Evolutionary conservation across 2,888 invertebrate species (phyloP), one percentile per base, ranked within the genome.

Genomic region (Ryuthela nishihirai): DNA sequence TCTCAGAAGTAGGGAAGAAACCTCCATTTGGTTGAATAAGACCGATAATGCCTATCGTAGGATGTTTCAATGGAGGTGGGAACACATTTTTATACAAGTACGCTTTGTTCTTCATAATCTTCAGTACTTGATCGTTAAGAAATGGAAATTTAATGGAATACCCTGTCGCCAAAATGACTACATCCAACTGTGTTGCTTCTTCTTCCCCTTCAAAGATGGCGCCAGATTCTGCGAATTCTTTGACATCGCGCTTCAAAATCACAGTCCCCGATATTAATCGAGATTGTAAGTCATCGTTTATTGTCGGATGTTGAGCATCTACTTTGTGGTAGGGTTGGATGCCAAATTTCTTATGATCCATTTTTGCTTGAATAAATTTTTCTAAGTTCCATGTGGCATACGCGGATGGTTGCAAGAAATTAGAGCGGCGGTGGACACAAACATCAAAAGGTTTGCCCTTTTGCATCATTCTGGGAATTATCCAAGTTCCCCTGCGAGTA

Each of bases 1-100:
- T 73, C 70, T 93, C 88, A 73, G 87, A 88, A 80, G 88, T 83
- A 58, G 87, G 87, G 72, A 90, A 88, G 0, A 91, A 87, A 0
- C 61, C 40, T 71, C 87, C 86, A 2, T 88, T 84, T 65, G 83
- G 84, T 73, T 83, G 87, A 0, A 89, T 87, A 23, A 94, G 77
- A 0, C 93, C 93, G 35, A 90, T 77, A 66, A 94, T 82, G 49
- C 55, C 55, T 81, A 94, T 83, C 10, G 83, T 81, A 1, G 91
- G 89, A 68, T 85, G 82, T 62, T 83, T 81, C 44, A 91, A 75
- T 71, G 90, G 93, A 9, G 58, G 60, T 35, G 62, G 56, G 25
- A 62, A 52, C n/a, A 62, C 41, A 34, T 48, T 52, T 32, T 62
- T 61, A 21, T 64, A 67, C 21, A 67, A 32, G 7, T 53, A 40